Evolutionary conservation across 2,113 vertebrate genomes (phyloP), one percentile per base, ranked within the genome.

Genomic region (Phalacrocorax pelagicus): DNA sequence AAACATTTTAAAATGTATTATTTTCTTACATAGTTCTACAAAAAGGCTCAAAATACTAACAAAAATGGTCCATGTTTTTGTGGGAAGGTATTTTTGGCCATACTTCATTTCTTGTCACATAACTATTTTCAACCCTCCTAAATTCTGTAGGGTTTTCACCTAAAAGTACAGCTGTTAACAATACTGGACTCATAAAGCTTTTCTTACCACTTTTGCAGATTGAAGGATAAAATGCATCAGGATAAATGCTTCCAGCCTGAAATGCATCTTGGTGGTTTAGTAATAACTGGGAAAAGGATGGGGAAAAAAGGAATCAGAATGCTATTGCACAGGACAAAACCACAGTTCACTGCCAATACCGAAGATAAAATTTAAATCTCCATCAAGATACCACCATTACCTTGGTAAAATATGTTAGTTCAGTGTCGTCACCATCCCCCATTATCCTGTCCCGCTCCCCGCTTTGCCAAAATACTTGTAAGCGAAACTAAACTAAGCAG

Each of bases 191-290:
- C 51, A 26, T 0, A 88, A n/a, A 72, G 22, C 15, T 74, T 80
- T n/a, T 49, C 97, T 97, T 97, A 98, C 98, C 98, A 40, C 32
- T 47, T 94, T 95, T 97, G 79, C 98, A 98, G 83, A 98, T 69
- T 63, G 65, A 15, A 85, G 98, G 54, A 89, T 98, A 98, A 95
- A 98, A 98, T 10, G 97, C 93, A 67, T 98, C 98, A 69, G 98
- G 98, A 95, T 98, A 98, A 89, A 98, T 91, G 2, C 97, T 92
- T 46, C 98, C 98, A 72, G 98, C 98, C 78, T 98, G 98, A 93
- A 98, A 98, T 0, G 98, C 98, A 79, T 98, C 98, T 81, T 95
- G 98, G 82, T 98, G 98, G 27, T 95, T 97, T 81, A 97, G 77
- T 22, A 98, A 42, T 63, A 98, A 92, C 98, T 98, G 77, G 27